Base-by-base conservation (phyloP, 2,113 vertebrate species). In the Rhynchomys soricoides region DNA sequence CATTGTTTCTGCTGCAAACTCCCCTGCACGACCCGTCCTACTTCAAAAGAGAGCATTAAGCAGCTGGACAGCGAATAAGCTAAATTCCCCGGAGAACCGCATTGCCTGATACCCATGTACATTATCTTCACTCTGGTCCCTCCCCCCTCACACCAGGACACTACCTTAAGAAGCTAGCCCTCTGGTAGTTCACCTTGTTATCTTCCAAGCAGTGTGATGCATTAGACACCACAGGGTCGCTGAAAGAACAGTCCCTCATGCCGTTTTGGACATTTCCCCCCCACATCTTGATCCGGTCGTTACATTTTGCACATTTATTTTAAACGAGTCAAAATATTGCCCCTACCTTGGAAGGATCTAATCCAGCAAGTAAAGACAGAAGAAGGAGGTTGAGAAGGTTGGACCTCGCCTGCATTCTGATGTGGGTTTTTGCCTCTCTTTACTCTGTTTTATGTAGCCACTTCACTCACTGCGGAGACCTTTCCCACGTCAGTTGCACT, bases 261-360 rank as follows among this genome's bases (percentile, higher is more conserved):
- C 62, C 57, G 34, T 62, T 89, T 74, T 45, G 8, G 3, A 50
- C 40, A 55, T 78, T 55, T 62, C 29, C 81, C 88, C 71, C 89
- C 91, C 45, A 48, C 87, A 50, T 92, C 95, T 90, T 78, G n/a
- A 48, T 88, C 37, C 31, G 31, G 87, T 92, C 55, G 71, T 50
- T 81, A 59, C 12, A 90, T 81, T 81, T 73, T 11, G 64, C 96
- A 95, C 73, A 85, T 85, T 86, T 59, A 97, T 95, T 95, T 85
- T 93, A 91, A 96, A 93, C 40, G 73, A 96, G 89, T 97, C 85
- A 91, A 92, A 93, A 88, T 87, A 83, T 82, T 78, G 70, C n/a
- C 95, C 99, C 97, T 99, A 99, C 99, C 99, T 99, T 98, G 45
- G 99, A 99, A 70, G 99, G 99, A 29, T 99, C 99, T 95, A 99